A percentile compares a stretch with the other conserved stretches of the same genome.
phyloP scores from a whole-genome alignment of 2,888 invertebrate genomes.

The Phyllotreta striolata region DNA sequence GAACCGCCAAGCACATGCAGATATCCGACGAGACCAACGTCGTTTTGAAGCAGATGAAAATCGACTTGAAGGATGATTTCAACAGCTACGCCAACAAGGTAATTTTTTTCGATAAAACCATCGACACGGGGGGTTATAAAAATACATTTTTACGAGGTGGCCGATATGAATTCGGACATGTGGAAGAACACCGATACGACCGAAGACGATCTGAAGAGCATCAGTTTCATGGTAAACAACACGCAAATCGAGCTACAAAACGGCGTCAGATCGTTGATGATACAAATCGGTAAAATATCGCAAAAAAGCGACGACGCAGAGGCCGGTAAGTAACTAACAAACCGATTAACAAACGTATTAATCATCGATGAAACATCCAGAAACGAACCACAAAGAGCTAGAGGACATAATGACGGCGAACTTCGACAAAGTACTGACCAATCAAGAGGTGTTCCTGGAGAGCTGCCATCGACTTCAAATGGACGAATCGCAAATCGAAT shows the following conservation, averaged over 20 bases:
- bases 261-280: constrained; percentile 52
- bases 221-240: constrained; percentile 42
- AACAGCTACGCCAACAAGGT: constrained; percentile 57
- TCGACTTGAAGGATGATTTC: constrained; percentile 51
- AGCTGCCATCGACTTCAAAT: constrained; percentile 72
- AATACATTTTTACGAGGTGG: constrained; percentile 61
- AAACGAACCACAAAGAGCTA: constrained; percentile 46
- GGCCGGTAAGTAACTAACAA: constrained; percentile 42
- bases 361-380: neutral
- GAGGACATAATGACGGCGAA: constrained; percentile 58
- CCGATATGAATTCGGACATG: constrained; percentile 71
- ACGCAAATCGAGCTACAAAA: constrained; percentile 56
- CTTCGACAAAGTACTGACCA: constrained; percentile 68
- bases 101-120: constrained; percentile 18
- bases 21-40: constrained; percentile 39
- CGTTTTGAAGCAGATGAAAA: constrained; percentile 44
- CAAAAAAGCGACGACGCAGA: constrained; percentile 42
- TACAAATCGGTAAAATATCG: constrained; percentile 53
- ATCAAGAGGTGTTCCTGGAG: constrained; percentile 71
- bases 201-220: constrained; percentile 42
- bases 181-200: constrained; percentile 62
- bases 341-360: constrained; percentile 8
- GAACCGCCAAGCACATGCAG: constrained; percentile 31
- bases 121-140: too few species aligned
- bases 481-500: constrained; percentile 68